These are phyloP conservation scores for Aphidius gifuensis DNA, from an alignment of 1,140 invertebrate species.

Conservation along the genomic window DNA sequence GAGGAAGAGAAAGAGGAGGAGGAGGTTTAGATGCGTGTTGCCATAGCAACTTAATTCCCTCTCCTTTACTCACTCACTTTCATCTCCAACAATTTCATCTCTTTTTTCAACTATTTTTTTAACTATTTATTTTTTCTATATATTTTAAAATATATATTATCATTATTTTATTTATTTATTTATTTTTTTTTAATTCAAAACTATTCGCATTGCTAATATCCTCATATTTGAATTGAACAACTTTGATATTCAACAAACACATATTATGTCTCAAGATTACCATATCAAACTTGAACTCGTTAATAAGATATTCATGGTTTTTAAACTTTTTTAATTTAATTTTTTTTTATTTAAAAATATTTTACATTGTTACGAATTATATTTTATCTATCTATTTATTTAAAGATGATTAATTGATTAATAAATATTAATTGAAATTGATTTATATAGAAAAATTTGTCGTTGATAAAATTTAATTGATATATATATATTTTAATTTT, in stretches of 20 bases:
- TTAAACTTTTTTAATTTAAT: too few relatives aligned
- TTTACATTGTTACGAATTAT: too few relatives aligned
- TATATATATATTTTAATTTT: too few relatives aligned
- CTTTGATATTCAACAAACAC: neutral
- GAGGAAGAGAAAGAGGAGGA: constrained; percentile 14
- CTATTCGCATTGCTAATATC: constrained; percentile 12
- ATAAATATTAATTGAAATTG: too few relatives aligned
- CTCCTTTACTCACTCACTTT: constrained; percentile 18
- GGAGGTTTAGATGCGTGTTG: constrained; percentile 41
- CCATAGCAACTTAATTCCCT: constrained; percentile 41
- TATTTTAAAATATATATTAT: constrained; percentile 7
- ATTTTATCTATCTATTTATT: too few relatives aligned
- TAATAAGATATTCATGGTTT: too few relatives aligned
- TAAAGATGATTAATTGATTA: too few relatives aligned
- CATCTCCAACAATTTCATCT: constrained; percentile 17
- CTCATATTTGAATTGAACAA: neutral
- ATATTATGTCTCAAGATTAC: too few relatives aligned
- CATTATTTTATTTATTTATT: constrained; percentile 24
- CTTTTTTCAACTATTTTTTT: constrained; percentile 15
- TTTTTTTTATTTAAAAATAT: too few relatives aligned
- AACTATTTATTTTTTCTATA: neutral
- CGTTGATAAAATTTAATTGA: too few relatives aligned
- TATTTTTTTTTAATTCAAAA: neutral
- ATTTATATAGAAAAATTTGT: too few relatives aligned
- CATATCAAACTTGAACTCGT: too few relatives aligned